Base-by-base conservation (phyloP, 2,113 vertebrate species). In the Paradoxurus hermaphroditus region DNA sequence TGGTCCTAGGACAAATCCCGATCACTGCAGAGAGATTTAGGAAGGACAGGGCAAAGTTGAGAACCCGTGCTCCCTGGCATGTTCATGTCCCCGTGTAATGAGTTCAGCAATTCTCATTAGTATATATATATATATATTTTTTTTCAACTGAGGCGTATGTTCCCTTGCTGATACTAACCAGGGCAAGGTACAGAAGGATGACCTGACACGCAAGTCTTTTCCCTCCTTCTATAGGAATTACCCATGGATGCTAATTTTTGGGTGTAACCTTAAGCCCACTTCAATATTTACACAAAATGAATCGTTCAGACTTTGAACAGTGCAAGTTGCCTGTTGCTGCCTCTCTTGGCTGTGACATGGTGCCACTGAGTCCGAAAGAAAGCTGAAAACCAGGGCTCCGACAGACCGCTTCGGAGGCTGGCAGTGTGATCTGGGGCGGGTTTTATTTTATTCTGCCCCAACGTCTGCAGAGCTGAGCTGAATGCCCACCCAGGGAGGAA, bases 41-140 rank as follows among this genome's bases (percentile, higher is more conserved):
- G 7, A 68, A 59, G 19, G 11, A 12, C 1, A 6, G 4, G 53
- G 5, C 1, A 23, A 12, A 13, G 14, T 36, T 9, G 4, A 18
- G 7, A 62, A 7, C 25, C 13, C n/a, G 3, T 2, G 49, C 7
- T 12, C 34, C 7, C 1, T 0, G 0, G 9, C 14, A 13, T 44
- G 1, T 4, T 0, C 12, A 0, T 0, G 15, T 25, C 39, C 5
- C 15, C 1, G 1, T 1, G 14, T 34, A 62, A 53, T 1, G 15
- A 46, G 29, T 1, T 4, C 25, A 15, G 1, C 23, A 13, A 4
- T 56, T 62, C 77, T 53, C 16, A 1, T 31, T 12, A 25, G 19
- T 19, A 5, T 6, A 1, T 12, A 25, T 5, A 31, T 59, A 23
- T 59, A 23, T 59, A 9, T 59, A 9, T 29, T 67, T 19, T 63